Evolutionary conservation across 2,888 invertebrate genomes (phyloP).

Genomic region (Trichacis sp.): DNA sequence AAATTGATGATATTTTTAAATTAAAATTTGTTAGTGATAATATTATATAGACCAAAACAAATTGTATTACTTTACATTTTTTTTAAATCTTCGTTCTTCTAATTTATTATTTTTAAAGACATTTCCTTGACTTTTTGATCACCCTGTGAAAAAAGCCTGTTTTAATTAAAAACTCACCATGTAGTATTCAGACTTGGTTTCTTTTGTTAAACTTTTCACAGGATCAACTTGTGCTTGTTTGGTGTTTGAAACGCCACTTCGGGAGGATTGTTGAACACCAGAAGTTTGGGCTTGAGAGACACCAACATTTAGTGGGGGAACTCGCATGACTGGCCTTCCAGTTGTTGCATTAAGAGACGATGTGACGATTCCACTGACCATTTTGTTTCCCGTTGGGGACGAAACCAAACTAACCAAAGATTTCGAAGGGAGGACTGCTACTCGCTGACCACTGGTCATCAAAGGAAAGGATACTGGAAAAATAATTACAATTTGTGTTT

Average conservation of each 20-base stretch:
- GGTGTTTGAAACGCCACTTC: conserved; percentile 44
- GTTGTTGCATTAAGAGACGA: conserved; percentile 55
- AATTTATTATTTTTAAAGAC: too few relatives aligned
- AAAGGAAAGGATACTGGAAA: conserved; percentile 65
- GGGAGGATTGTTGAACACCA: conserved; percentile 45
- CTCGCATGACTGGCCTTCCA: conserved; percentile 64
- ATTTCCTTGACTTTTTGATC: too few relatives aligned
- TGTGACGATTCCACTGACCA: conserved; percentile 59
- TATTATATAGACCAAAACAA: too few relatives aligned
- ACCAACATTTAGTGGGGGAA: conserved; percentile 66
- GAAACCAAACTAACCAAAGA: conserved; percentile 69
- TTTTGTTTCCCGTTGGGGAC: conserved; percentile 55
- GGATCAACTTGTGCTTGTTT: conserved; percentile 54
- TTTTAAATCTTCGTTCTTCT: too few relatives aligned
- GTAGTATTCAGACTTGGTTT: conserved; percentile 65
- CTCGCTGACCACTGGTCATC: conserved; percentile 72
- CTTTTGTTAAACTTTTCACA: conserved; percentile 51
- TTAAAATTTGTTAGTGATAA: too few relatives aligned
- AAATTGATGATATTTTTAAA: too few relatives aligned
- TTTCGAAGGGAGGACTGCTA: conserved; percentile 73
- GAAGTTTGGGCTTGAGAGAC: conserved; percentile 52
- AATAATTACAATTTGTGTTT: neutral
- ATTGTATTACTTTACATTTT: too few relatives aligned
- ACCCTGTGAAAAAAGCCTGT: neutral
- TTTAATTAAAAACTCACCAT: conserved; percentile 49